These are phyloP conservation scores for Anniella stebbinsi DNA, from an alignment of 2,797 vertebrate genomes.

Conservation along the genomic window DNA sequence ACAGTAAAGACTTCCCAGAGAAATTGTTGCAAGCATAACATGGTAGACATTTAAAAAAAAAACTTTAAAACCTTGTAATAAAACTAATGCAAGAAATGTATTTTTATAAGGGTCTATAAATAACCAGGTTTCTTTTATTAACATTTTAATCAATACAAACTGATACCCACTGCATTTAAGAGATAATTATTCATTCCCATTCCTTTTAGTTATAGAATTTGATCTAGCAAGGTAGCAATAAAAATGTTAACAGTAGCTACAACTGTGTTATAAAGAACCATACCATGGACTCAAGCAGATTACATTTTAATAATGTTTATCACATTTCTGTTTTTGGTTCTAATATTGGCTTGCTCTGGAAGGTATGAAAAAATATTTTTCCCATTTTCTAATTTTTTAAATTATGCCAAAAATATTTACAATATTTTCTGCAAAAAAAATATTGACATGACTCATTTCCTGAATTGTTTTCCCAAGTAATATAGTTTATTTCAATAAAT, in stretches of 20 bases:
- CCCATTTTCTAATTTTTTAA: slow-evolving; percentile 5
- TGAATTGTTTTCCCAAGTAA: slow-evolving; percentile 35
- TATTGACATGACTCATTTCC: slow-evolving; percentile 20
- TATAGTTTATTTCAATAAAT: slow-evolving; percentile 40
- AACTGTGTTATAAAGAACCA: neutral
- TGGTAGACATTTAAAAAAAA: neutral
- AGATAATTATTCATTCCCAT: slow-evolving; percentile 11
- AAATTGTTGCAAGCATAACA: neutral
- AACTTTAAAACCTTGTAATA: neutral
- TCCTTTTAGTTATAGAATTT: neutral
- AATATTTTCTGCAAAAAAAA: slow-evolving; percentile 3
- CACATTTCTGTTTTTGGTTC: neutral
- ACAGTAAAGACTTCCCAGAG: neutral
- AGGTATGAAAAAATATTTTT: neutral
- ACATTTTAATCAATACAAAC: slow-evolving; percentile 16
- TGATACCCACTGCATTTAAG: neutral
- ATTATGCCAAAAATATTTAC: slow-evolving; percentile 12
- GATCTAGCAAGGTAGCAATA: slow-evolving; percentile 38
- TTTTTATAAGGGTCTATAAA: slow-evolving; percentile 24
- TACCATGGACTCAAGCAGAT: neutral
- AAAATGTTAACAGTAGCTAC: slow-evolving; percentile 18
- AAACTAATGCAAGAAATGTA: neutral
- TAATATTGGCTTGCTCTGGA: neutral
- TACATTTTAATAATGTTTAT: slow-evolving; percentile 11
- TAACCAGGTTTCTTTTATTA: neutral